phyloP scores from a whole-genome alignment of 2,113 vertebrate genomes.

The Apus apus region DNA sequence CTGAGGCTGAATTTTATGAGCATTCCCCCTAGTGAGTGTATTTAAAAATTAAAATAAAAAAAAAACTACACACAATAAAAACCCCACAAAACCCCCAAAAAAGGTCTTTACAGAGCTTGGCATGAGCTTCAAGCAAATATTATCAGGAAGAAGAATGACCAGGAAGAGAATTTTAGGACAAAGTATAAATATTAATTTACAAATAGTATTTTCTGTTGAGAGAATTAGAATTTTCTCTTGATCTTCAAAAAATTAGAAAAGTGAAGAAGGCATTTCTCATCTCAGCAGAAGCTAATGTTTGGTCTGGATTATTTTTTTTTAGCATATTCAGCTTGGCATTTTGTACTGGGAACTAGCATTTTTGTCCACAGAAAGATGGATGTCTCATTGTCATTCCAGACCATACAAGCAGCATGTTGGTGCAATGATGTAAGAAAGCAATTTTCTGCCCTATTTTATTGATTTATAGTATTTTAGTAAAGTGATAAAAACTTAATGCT shows the following conservation, averaged over 20 bases:
- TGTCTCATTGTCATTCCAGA: slow-evolving; percentile 66
- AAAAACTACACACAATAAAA: background rate
- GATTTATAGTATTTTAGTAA: slow-evolving; percentile 71
- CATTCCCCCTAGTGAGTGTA: slow-evolving; percentile 72
- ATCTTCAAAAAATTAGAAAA: slow-evolving; percentile 26
- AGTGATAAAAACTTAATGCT: slow-evolving; percentile 66
- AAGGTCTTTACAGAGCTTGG: slow-evolving; percentile 56
- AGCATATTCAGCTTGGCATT: slow-evolving; percentile 1
- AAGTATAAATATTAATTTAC: slow-evolving; percentile 37
- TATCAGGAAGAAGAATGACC: slow-evolving; percentile 33
- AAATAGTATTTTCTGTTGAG: slow-evolving; percentile 26
- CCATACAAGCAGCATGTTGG: slow-evolving; percentile 40
- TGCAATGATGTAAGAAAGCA: slow-evolving; percentile 71
- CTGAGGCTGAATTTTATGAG: slow-evolving; percentile 80
- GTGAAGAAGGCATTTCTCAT: background rate
- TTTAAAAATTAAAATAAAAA: slow-evolving; percentile 70
- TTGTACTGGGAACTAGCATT: background rate
- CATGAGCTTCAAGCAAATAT: slow-evolving; percentile 41
- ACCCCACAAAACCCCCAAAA: background rate
- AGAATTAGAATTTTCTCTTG: slow-evolving; percentile 52
- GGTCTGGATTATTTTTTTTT: background rate
- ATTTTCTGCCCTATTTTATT: slow-evolving; percentile 73
- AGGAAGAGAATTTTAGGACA: background rate
- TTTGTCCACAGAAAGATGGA: slow-evolving; percentile 58
- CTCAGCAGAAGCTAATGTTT: slow-evolving; percentile 18